Evolutionary conservation across 2,888 invertebrate species (phyloP).

Genomic region (Ametastegia equiseti): DNA sequence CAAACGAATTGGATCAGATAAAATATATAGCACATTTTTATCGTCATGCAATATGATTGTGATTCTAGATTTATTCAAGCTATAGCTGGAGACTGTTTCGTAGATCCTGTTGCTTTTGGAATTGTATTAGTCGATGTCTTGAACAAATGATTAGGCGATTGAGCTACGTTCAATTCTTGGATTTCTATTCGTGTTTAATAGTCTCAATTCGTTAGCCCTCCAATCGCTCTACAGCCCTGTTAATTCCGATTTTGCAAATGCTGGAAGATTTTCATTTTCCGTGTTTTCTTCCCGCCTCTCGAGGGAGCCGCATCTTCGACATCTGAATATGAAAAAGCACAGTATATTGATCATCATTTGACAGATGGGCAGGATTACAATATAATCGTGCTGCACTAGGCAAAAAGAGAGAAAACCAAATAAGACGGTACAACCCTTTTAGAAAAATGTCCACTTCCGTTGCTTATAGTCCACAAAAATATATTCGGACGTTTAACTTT

Average conservation of each 20-base stretch:
- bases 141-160: neutral
- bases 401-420: neutral
- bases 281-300: neutral
- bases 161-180: neutral
- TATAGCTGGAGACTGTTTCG: neutral
- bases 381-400: neutral
- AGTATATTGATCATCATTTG: neutral
- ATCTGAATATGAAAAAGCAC: neutral
- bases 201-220: conserved; percentile 6
- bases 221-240: no score
- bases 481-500: neutral
- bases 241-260: neutral
- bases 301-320: neutral
- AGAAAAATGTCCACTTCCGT: neutral
- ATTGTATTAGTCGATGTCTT: neutral
- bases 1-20: neutral
- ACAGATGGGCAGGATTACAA: neutral
- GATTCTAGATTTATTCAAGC: neutral
- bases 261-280: conserved; percentile 3
- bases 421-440: neutral
- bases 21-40: neutral
- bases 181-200: neutral
- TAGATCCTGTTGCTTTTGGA: neutral
- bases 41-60: neutral
- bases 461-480: neutral